A percentile compares a stretch with the other conserved stretches of the same genome.
Conservation (phyloP, 1,140 invertebrate genomes). For the Zaprionus capensis region DNA sequence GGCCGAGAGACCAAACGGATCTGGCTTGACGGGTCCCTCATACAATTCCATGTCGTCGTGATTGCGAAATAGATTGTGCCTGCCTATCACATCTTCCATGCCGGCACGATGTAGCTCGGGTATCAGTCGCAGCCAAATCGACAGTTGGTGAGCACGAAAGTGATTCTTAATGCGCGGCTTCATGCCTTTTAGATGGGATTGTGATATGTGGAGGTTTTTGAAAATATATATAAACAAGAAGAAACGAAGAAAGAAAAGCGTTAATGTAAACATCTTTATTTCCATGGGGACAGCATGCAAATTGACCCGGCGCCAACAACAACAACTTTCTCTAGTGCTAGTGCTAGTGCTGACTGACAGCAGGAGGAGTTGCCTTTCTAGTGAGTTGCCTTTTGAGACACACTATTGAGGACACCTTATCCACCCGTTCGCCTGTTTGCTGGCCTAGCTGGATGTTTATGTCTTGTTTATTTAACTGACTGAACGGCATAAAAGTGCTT, state of each 20-base stretch:
- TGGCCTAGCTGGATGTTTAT: constrained; percentile 30
- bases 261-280: constrained; percentile 62
- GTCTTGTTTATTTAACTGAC: constrained; percentile 66
- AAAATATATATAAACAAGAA: constrained; percentile 15
- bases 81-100: constrained; percentile 93
- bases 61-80: constrained; percentile 93
- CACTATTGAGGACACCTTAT: constrained; percentile 52
- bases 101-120: constrained; percentile 95
- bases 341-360: background rate
- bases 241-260: constrained; percentile 31
- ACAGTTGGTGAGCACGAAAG: constrained; percentile 96
- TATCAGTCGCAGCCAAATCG: constrained; percentile 96
- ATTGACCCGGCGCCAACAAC: constrained; percentile 64
- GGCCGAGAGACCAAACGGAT: constrained; percentile 86
- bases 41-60: constrained; percentile 92
- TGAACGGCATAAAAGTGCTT: constrained; percentile 66
- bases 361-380: constrained; percentile 26
- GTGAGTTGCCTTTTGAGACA: constrained; percentile 57
- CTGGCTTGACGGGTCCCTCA: constrained; percentile 91
- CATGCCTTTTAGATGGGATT: constrained; percentile 87
- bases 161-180: constrained; percentile 96
- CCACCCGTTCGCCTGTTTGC: constrained; percentile 29
- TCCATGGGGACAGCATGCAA: constrained; percentile 57
- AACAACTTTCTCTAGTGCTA: constrained; percentile 22
- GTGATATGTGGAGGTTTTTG: constrained; percentile 39